Conservation (phyloP, 2,113 vertebrate genomes). For the Merops nubicus region DNA sequence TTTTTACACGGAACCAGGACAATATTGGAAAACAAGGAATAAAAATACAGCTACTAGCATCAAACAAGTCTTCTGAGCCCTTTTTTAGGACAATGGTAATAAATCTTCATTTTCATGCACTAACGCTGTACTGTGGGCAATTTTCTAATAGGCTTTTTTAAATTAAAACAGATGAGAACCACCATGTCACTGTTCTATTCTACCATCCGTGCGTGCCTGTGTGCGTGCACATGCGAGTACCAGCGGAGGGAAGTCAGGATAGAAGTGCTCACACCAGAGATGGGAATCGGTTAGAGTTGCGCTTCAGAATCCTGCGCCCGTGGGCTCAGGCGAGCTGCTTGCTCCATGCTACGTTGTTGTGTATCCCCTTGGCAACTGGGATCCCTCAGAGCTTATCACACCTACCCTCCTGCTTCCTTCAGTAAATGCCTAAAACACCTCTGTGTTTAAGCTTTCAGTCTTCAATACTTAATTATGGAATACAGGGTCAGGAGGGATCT, state of each 20-base stretch:
- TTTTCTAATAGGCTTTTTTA: not conserved
- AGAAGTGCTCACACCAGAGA: not conserved
- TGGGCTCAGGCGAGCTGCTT: not conserved
- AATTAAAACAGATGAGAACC: not conserved
- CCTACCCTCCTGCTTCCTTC: not conserved
- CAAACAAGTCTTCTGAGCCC: not conserved
- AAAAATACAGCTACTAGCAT: not conserved
- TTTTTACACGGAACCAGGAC: no score
- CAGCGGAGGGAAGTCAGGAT: not conserved
- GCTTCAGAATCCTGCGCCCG: fast-evolving
- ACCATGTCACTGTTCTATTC: not conserved
- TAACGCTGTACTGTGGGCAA: not conserved
- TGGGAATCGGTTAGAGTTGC: not conserved
- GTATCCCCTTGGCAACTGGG: not conserved
- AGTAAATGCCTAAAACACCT: not conserved
- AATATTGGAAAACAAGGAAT: not conserved
- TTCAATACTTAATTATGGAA: not conserved
- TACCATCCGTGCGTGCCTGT: fast-evolving
- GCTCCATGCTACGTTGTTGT: not conserved
- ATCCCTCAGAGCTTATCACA: not conserved
- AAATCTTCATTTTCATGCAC: not conserved
- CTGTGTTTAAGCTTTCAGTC: not conserved
- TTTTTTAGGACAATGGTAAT: not conserved
- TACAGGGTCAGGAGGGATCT: not conserved
- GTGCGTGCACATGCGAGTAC: not conserved